These are phyloP conservation scores for Pemphredon lugubris DNA, from an alignment of 2,888 invertebrate species.

Conservation along the genomic window DNA sequence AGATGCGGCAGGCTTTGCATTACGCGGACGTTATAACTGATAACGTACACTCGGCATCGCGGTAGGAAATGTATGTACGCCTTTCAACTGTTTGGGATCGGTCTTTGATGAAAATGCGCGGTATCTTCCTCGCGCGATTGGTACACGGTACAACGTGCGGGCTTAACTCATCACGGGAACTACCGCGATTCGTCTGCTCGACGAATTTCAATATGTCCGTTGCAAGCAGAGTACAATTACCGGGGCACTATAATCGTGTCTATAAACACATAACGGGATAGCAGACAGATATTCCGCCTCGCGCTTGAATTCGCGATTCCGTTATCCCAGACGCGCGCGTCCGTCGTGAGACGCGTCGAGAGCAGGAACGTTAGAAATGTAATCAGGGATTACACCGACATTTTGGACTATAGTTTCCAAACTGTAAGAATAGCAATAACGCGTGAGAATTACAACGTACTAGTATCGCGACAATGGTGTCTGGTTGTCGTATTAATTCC, in stretches of 20 bases:
- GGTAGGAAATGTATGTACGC: conserved; percentile 4
- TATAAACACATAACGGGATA: neutral
- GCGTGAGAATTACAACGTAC: no score
- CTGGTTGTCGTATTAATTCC: no score
- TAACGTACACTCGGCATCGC: conserved; percentile 5
- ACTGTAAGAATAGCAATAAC: no score
- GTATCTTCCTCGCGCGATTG: conserved; percentile 20
- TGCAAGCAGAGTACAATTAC: neutral
- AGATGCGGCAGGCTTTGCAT: neutral
- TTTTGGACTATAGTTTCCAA: no score
- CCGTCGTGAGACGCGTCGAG: neutral
- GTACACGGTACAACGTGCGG: neutral
- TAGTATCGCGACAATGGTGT: no score
- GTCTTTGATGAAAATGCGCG: conserved; percentile 47
- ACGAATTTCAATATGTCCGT: conserved; percentile 1
- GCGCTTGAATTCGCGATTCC: neutral
- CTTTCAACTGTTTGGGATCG: conserved; percentile 6
- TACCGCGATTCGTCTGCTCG: neutral
- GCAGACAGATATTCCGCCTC: neutral
- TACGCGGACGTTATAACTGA: neutral
- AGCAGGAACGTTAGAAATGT: no score
- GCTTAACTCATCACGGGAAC: conserved; percentile 14
- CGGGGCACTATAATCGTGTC: neutral
- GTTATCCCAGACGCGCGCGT: neutral
- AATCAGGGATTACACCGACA: no score